Percentiles rank a stretch among this genome's conserved stretches.
phyloP scores from a whole-genome alignment of 2,113 vertebrate genomes.

The Pluvialis apricaria region DNA sequence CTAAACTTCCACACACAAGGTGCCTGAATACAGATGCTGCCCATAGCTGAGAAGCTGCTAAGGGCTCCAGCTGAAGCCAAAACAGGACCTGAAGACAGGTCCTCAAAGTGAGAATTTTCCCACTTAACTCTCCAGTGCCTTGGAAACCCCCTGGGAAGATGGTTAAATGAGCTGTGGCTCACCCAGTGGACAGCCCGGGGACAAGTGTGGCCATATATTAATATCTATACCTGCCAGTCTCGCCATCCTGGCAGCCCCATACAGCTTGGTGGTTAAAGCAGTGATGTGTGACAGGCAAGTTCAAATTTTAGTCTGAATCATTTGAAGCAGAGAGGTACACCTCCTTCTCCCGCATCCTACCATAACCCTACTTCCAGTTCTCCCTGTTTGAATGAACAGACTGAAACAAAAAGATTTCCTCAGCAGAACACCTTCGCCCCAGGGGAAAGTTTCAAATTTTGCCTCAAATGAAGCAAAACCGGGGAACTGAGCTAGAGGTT shows the following conservation, averaged over 20 bases:
- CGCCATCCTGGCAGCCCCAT: background rate
- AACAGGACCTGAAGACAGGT: background rate
- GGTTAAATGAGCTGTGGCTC: background rate
- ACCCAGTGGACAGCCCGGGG: background rate
- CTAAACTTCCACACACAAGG: background rate
- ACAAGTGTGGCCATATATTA: background rate
- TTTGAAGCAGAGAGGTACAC: background rate
- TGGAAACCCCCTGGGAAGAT: background rate
- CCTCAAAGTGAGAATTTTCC: background rate
- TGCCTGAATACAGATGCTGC: background rate
- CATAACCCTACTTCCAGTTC: background rate
- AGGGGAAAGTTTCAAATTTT: background rate
- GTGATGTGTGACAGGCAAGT: background rate
- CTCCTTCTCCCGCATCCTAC: background rate
- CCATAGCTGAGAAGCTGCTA: background rate
- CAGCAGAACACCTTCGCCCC: background rate
- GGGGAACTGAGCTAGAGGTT: constrained; percentile 4
- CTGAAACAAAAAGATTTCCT: background rate
- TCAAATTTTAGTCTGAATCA: background rate
- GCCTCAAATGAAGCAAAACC: constrained; percentile 26
- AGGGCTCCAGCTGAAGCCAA: background rate
- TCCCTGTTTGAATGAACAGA: constrained; percentile 12
- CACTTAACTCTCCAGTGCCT: background rate
- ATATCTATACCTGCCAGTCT: background rate
- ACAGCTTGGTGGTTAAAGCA: background rate